Conservation (phyloP, 2,113 vertebrate genomes). For the Amphilophus citrinellus region DNA sequence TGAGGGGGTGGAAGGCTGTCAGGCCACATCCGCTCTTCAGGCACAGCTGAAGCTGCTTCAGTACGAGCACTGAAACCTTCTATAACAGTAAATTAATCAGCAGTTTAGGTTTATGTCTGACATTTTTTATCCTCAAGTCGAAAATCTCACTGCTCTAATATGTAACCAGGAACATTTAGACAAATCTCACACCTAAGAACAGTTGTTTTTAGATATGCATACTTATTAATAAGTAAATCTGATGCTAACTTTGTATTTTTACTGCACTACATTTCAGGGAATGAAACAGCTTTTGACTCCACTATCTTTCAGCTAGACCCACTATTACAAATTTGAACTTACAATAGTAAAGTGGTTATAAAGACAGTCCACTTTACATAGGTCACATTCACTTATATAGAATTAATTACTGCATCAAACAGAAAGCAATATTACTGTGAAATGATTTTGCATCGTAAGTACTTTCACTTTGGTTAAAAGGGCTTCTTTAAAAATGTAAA, state of each 20-base stretch:
- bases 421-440: background rate
- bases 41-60: conserved; percentile 5
- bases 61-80: background rate
- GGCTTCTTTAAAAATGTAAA: background rate
- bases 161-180: background rate
- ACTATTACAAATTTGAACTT: background rate
- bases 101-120: background rate
- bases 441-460: background rate
- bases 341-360: background rate
- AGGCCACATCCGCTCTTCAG: conserved; percentile 22
- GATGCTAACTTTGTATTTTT: background rate
- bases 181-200: background rate
- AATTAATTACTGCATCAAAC: background rate
- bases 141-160: background rate
- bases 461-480: background rate
- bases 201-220: background rate
- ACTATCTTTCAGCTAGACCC: background rate
- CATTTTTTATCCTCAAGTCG: background rate
- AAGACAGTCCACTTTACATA: background rate
- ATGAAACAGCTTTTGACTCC: background rate
- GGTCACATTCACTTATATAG: background rate
- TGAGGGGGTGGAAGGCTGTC: conserved; percentile 14
- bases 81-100: background rate
- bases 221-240: background rate
- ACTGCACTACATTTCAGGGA: background rate